Conservation (phyloP, 2,113 vertebrate genomes). For the Tupaia chinensis region DNA sequence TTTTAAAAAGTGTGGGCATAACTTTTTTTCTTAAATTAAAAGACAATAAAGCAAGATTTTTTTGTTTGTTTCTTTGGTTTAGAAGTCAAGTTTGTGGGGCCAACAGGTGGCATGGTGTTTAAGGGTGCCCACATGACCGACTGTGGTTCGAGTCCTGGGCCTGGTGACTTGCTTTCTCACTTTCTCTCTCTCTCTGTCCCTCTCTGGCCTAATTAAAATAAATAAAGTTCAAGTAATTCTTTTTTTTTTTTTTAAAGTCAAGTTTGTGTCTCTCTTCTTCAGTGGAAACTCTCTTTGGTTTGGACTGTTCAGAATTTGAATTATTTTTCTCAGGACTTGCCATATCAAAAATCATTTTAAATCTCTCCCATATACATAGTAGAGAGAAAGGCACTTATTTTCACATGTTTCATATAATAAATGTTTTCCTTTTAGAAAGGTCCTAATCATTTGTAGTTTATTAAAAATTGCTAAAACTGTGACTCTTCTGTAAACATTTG, state of each 20-base stretch:
- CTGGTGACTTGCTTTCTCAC: too few relatives aligned
- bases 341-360: not conserved
- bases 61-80: not conserved
- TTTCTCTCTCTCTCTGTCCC: too few relatives aligned
- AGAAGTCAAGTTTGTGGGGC: too few relatives aligned
- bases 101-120: too few relatives aligned
- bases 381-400: not conserved
- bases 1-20: not conserved
- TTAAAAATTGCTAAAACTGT: slow-evolving; percentile 44
- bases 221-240: too few relatives aligned
- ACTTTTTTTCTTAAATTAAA: not conserved
- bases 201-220: too few relatives aligned
- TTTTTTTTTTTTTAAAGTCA: too few relatives aligned
- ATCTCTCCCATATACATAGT: not conserved
- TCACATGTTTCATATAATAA: not conserved
- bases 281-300: not conserved
- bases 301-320: not conserved
- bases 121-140: too few relatives aligned
- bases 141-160: too few relatives aligned
- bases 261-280: not conserved
- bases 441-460: not conserved
- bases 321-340: not conserved
- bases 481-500: slow-evolving; percentile 54
- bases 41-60: not conserved
- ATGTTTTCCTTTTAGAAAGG: not conserved